Evolutionary conservation across 1,140 invertebrate species (phyloP).

Genomic region (Psix sp.): DNA sequence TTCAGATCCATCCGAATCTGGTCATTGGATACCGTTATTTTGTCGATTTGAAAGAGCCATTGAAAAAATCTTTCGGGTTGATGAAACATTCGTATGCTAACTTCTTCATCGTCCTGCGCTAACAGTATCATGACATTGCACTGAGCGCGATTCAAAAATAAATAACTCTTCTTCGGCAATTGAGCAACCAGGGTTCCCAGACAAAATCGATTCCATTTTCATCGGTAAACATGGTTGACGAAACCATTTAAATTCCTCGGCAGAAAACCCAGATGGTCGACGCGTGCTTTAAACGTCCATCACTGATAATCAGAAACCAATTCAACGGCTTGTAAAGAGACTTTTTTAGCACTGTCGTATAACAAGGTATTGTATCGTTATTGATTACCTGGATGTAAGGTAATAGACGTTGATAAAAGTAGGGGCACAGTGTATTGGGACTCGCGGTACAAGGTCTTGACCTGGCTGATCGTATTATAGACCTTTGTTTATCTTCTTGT

Average conservation of each 20-base stretch:
- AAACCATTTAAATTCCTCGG: not conserved
- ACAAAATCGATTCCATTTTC: not conserved
- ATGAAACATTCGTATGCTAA: not conserved
- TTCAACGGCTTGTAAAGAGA: constrained; percentile 5
- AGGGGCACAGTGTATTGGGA: constrained; percentile 23
- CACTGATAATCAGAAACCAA: constrained; percentile 51
- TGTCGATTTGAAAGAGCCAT: constrained; percentile 25
- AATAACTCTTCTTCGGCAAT: not conserved
- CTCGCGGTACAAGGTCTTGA: constrained; percentile 36
- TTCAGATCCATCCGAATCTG: constrained; percentile 14
- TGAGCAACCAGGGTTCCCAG: too few species aligned
- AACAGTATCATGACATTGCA: constrained; percentile 2
- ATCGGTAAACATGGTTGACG: not conserved
- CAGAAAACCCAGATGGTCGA: constrained; percentile 1
- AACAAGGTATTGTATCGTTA: constrained; percentile 30
- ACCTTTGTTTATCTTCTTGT: too few species aligned
- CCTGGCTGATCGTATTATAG: constrained; percentile 10
- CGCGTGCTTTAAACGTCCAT: constrained; percentile 22
- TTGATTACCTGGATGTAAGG: constrained; percentile 39
- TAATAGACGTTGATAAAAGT: constrained; percentile 28
- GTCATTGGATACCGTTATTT: constrained; percentile 14
- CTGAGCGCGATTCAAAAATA: not conserved
- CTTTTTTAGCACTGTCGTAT: constrained; percentile 20
- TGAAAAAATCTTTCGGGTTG: not conserved
- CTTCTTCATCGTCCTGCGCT: not conserved